A percentile compares a stretch with the other conserved stretches of the same genome.
Evolutionary conservation across 2,888 invertebrate genomes (phyloP).

Genomic region (Microctonus brassicae): DNA sequence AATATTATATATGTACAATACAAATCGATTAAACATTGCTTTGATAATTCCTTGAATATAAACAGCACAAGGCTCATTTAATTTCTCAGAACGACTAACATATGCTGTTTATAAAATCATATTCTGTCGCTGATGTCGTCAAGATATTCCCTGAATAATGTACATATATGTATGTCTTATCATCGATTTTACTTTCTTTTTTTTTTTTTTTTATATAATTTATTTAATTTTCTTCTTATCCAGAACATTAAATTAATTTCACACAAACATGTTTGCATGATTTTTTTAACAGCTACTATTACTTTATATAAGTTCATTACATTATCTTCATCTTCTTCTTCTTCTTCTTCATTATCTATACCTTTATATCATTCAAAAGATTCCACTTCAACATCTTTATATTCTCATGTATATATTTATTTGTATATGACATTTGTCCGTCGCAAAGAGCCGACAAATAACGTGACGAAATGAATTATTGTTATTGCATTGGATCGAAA

Average conservation of each 20-base stretch:
- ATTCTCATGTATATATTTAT: neutral
- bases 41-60: conserved; percentile 22
- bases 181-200: neutral
- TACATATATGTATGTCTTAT: neutral
- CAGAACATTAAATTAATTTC: neutral
- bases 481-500: neutral
- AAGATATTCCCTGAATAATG: neutral
- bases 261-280: neutral
- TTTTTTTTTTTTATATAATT: neutral
- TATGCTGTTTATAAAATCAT: conserved; percentile 1
- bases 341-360: neutral
- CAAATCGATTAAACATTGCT: conserved; percentile 12
- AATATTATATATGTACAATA: neutral
- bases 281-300: neutral
- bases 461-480: neutral
- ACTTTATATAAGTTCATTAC: neutral
- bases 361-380: neutral
- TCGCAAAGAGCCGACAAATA: neutral
- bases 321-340: neutral
- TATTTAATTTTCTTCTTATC: neutral
- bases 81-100: neutral
- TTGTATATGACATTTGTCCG: neutral
- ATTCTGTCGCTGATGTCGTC: neutral
- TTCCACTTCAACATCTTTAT: neutral
- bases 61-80: conserved; percentile 12